Evolutionary conservation across 1,140 invertebrate genomes (phyloP), one percentile per base, ranked within the genome.

Genomic region (Oryzaephilus surinamensis): DNA sequence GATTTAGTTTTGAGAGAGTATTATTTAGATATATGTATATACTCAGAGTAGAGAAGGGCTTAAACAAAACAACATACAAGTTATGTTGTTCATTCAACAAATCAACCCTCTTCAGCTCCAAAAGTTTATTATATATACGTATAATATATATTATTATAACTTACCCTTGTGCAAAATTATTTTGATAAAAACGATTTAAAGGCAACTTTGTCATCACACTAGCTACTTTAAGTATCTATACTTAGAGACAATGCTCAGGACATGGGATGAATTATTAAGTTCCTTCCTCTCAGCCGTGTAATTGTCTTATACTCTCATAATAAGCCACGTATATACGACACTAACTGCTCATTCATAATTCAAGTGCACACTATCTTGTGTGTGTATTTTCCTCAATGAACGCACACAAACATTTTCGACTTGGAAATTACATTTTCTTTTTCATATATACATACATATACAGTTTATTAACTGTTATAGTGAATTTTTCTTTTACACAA

Each of bases 201-300:
- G 50, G 38, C 41, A 47, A 49, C 37, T 52, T 50, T 50, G 41
- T 41, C 41, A 45, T 44, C 38, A 36, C 15, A 17, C 23, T 24
- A 8, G 20, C 23, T 33, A 34, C 43, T 46, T 46, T 48, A 51
- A 51, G 45, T 48, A 45, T 43, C 45, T 38, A 31, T 47, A 52
- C 43, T 48, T 47, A 48, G 33, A 46, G 43, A 57, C 55, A 55
- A 55, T 57, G 53, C 41, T 48, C 41, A 45, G 51, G 51, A 57
- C 55, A 52, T 29, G 45, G 46, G 45, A 54, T 55, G 55, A 57
- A 57, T 57, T 53, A 57, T 57, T 54, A 51, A 57, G 55, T 57
- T 57, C 49, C 55, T 57, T 57, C 53, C 55, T 55, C 53, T 52
- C 47, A 48, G 51, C 43, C 53, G 53, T 57, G 51, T 57, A 57